phyloP scores from a whole-genome alignment of 2,113 vertebrate genomes.

The Cricetomys ansorgei region DNA sequence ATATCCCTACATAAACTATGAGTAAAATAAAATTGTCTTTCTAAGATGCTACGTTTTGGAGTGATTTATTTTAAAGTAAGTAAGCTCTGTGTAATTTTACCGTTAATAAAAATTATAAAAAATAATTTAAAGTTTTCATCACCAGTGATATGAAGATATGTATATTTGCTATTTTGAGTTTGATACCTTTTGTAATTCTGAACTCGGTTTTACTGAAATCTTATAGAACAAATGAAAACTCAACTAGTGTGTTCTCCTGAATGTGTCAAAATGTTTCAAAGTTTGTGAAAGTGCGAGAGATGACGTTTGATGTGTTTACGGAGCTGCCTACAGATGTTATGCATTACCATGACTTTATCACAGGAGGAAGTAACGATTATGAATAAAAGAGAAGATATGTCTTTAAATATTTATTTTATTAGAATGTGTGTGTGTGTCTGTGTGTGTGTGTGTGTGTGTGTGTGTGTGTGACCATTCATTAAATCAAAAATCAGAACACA shows the following conservation, averaged over 20 bases:
- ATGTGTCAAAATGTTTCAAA: background rate
- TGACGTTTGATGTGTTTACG: too few relatives aligned
- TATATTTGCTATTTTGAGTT: background rate
- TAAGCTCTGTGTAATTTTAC: background rate
- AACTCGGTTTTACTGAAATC: background rate
- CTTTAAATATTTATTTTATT: too few relatives aligned
- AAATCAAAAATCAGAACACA: background rate
- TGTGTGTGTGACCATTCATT: background rate
- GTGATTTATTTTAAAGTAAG: background rate
- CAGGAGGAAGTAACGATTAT: too few relatives aligned
- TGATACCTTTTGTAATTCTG: background rate
- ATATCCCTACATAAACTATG: background rate
- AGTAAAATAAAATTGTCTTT: background rate
- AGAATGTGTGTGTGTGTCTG: background rate
- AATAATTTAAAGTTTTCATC: background rate
- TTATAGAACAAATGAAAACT: background rate
- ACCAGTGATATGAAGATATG: background rate
- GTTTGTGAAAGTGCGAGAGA: background rate
- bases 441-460: background rate
- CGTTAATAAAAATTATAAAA: slow-evolving; percentile 30
- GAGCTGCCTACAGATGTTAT: too few relatives aligned
- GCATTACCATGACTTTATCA: too few relatives aligned
- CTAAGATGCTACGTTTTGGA: background rate
- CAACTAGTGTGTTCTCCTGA: background rate
- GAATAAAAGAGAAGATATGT: too few relatives aligned